A percentile compares a stretch with the other conserved stretches of the same genome.
These are phyloP conservation scores for Menidia beryllina DNA, from an alignment of 2,113 vertebrate species.

Conservation along the genomic window DNA sequence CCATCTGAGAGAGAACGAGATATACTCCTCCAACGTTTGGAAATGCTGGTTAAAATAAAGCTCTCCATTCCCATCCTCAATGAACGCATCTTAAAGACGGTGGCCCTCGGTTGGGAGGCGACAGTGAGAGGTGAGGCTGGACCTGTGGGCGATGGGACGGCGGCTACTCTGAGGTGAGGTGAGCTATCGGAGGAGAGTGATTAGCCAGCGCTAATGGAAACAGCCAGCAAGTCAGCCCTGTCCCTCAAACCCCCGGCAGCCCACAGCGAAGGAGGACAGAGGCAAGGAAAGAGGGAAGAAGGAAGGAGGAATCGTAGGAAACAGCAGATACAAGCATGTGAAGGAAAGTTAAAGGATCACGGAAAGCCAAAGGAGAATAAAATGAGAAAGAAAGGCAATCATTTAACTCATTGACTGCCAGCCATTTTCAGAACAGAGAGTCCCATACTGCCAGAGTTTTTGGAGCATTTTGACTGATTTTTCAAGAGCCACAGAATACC, in stretches of 20 bases:
- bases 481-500: too few species aligned
- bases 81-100: constrained; percentile 64
- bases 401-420: too few species aligned
- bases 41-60: neutral
- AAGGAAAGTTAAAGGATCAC: too few species aligned
- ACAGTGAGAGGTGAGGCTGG: constrained; percentile 52
- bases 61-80: constrained; percentile 49
- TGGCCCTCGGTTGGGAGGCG: constrained; percentile 58
- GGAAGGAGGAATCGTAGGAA: too few species aligned
- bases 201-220: constrained; percentile 50
- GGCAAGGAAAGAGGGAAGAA: too few species aligned
- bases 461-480: too few species aligned
- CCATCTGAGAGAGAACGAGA: constrained; percentile 60
- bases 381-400: too few species aligned
- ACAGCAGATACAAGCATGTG: too few species aligned
- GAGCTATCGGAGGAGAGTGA: constrained; percentile 52
- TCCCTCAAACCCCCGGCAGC: constrained; percentile 53
- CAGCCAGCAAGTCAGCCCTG: constrained; percentile 72
- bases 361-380: too few species aligned
- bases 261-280: constrained; percentile 28
- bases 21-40: constrained; percentile 8
- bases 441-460: too few species aligned
- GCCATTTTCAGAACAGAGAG: too few species aligned
- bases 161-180: constrained; percentile 52
- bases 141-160: constrained; percentile 68